A percentile compares a stretch with the other conserved stretches of the same genome.
Conservation (phyloP, 2,888 invertebrate species). For the Notodonta dromedarius region DNA sequence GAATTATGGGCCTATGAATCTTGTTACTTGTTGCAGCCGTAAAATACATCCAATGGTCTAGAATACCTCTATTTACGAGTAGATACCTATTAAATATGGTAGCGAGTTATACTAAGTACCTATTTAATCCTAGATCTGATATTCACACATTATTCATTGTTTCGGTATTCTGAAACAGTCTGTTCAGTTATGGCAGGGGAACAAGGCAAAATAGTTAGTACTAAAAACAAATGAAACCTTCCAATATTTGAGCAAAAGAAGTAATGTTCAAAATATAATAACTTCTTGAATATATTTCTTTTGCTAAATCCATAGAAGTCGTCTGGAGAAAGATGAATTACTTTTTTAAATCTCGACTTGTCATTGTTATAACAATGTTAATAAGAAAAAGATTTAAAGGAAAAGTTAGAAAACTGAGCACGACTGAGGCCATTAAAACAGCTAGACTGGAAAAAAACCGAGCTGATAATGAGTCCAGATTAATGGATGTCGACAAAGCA, state of each 20-base stretch:
- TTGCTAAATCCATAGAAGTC: not conserved
- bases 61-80: too few relatives aligned
- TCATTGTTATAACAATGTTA: conserved; percentile 3
- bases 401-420: not conserved
- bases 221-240: too few relatives aligned
- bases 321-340: conserved; percentile 2
- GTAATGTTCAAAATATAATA: not conserved
- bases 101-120: too few relatives aligned
- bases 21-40: too few relatives aligned
- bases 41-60: too few relatives aligned
- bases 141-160: too few relatives aligned
- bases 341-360: not conserved
- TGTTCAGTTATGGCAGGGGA: too few relatives aligned
- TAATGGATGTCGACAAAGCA: conserved; percentile 7
- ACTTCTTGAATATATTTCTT: not conserved
- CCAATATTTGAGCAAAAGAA: not conserved
- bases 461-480: not conserved
- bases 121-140: too few relatives aligned
- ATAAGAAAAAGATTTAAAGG: not conserved
- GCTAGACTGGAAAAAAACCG: conserved; percentile 1
- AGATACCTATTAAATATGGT: too few relatives aligned
- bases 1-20: too few relatives aligned
- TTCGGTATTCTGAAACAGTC: too few relatives aligned
- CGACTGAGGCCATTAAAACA: conserved; percentile 2
- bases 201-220: too few relatives aligned